Conservation (phyloP, 2,888 invertebrate species). For the Tenthredo scrophulariae region DNA sequence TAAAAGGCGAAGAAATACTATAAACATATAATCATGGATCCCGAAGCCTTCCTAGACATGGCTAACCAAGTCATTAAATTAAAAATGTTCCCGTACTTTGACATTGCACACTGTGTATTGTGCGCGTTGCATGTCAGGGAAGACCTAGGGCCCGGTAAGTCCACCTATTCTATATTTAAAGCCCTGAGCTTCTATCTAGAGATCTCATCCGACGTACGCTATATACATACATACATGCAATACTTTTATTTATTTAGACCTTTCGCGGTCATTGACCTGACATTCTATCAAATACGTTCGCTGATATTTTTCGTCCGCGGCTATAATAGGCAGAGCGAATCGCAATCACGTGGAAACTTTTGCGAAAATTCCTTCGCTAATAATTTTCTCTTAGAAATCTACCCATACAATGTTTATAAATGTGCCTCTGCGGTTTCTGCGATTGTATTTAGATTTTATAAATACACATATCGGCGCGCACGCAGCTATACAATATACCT, state of each 20-base stretch:
- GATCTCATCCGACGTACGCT: constrained; percentile 56
- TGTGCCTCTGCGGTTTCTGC: background rate
- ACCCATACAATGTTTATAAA: background rate
- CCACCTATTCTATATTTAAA: constrained; percentile 75
- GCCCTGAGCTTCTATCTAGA: constrained; percentile 63
- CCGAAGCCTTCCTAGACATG: constrained; percentile 97
- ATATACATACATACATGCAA: background rate
- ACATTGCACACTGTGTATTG: constrained; percentile 97
- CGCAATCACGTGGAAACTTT: background rate
- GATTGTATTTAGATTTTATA: constrained; percentile 30
- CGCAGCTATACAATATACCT: background rate
- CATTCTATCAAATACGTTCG: background rate
- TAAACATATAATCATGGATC: constrained; percentile 86
- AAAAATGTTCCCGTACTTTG: constrained; percentile 99
- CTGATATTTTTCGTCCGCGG: background rate
- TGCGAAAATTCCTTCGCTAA: background rate
- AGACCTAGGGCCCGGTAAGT: constrained; percentile 94
- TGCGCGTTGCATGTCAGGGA: constrained; percentile 97
- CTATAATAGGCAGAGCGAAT: background rate
- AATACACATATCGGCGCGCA: background rate
- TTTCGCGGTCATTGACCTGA: constrained; percentile 41
- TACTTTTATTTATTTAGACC: constrained; percentile 38
- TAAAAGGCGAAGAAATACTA: constrained; percentile 23
- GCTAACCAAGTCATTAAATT: constrained; percentile 99
- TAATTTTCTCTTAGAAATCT: background rate